These are phyloP conservation scores for Spheniscus humboldti DNA, from an alignment of 2,797 vertebrate genomes.

Conservation along the genomic window DNA sequence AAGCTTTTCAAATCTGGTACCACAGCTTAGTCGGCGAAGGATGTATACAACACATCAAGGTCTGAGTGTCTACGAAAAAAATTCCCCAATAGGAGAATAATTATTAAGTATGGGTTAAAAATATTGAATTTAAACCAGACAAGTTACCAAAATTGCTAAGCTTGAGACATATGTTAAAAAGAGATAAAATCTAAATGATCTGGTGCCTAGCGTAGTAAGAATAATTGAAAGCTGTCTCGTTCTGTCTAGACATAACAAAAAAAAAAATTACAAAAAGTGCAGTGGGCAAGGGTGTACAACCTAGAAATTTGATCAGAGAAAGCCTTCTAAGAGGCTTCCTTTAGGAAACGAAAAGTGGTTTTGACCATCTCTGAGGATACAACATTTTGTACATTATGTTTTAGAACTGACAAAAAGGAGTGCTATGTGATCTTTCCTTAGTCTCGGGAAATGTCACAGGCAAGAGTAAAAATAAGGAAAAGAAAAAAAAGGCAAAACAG, in stretches of 20 bases:
- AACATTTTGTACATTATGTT: background rate
- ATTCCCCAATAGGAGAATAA: background rate
- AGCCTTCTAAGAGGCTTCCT: background rate
- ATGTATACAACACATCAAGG: background rate
- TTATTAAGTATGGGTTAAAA: background rate
- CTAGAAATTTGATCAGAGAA: background rate
- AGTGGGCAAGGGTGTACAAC: background rate
- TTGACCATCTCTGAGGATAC: background rate
- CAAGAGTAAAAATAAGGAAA: background rate
- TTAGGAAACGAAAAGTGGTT: background rate
- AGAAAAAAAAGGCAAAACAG: background rate
- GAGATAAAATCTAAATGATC: slow-evolving; percentile 19
- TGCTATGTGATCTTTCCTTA: background rate
- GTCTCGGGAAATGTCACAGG: background rate
- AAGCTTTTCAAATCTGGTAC: background rate
- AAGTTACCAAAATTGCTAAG: background rate
- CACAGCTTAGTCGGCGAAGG: background rate
- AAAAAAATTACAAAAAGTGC: background rate
- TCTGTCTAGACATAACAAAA: background rate
- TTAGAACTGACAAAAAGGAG: background rate
- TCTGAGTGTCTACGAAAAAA: background rate
- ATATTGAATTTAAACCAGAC: background rate
- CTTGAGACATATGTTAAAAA: background rate
- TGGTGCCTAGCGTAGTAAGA: background rate
- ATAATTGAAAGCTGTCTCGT: background rate